phyloP scores from a whole-genome alignment of 1,140 invertebrate genomes.

The Zaprionus vittiger region DNA sequence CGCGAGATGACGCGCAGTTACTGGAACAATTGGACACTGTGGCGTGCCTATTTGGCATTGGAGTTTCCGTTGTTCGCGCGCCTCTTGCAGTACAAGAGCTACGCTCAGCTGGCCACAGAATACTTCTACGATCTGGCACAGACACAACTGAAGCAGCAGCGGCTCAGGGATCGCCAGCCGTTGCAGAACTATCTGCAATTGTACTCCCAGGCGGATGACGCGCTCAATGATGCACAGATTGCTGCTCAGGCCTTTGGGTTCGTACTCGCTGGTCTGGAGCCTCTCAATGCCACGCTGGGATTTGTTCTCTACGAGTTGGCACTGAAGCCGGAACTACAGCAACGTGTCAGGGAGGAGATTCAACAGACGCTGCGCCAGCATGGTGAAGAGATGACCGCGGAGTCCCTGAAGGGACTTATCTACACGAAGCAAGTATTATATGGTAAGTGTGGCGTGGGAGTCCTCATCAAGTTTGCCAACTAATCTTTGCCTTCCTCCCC shows the following conservation, averaged over 20 bases:
- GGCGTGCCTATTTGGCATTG: conserved; percentile 59
- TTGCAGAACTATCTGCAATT: conserved; percentile 86
- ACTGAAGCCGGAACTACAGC: conserved; percentile 87
- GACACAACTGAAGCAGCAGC: conserved; percentile 60
- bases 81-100: conserved; percentile 59
- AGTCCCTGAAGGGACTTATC: conserved; percentile 84
- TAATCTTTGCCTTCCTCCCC: conserved; percentile 26
- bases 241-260: conserved; percentile 77
- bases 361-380: conserved; percentile 77
- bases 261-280: conserved; percentile 85
- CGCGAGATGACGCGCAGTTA: conserved; percentile 59
- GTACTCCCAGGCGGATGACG: conserved; percentile 64
- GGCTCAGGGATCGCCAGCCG: conserved; percentile 70
- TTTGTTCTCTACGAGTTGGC: conserved; percentile 87
- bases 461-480: not conserved
- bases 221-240: conserved; percentile 57
- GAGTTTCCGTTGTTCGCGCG: conserved; percentile 67
- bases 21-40: conserved; percentile 59
- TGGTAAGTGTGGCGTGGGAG: conserved; percentile 70
- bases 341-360: conserved; percentile 86
- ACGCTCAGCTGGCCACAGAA: conserved; percentile 38
- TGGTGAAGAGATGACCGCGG: conserved; percentile 79
- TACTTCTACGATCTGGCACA: conserved; percentile 64
- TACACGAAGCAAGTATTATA: conserved; percentile 86
- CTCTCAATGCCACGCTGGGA: conserved; percentile 85